Base-by-base conservation (phyloP, 2,797 vertebrate genomes). In the Siniperca undulata region DNA sequence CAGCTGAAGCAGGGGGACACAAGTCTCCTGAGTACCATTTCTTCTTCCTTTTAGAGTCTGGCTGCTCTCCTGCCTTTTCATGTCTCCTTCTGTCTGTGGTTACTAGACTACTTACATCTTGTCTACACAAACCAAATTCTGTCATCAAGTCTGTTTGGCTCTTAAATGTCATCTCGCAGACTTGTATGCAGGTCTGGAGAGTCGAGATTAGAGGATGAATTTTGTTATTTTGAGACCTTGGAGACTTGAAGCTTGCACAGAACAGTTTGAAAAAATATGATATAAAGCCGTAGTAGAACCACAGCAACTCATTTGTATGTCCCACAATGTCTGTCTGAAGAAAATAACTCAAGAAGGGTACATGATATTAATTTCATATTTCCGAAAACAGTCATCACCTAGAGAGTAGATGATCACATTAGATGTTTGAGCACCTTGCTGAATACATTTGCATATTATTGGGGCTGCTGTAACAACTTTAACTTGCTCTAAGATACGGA, bases 81-180 rank as follows among this genome's bases (percentile, higher is more conserved):
- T 81, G 73, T 74, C 34, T 74, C 62, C 38, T 19, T 77, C 46
- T 81, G 55, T 70, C 50, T 56, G 50, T 38, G 40, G 67, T 71
- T 70, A 42, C 42, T 9, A 17, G 72, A 70, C 82, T 70, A 55
- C 78, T 81, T 55, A 80, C 78, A 81, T 80, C 74, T 73, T 44
- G 50, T 82, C 80, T 61, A 30, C 79, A 86, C 80, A 67, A 67
- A 62, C 70, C 13, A 24, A 78, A 79, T 77, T 77, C 46, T 81
- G 81, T 84, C 50, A 86, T 82, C 58, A 76, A 36, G 77, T 75
- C 55, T 61, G 72, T 86, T 88, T 86, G 72, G 46, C 80, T 90
- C 36, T 82, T 62, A 64, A 70, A 82, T 70, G 76, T 70, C 42
- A 55, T 78, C 30, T 70, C 1, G 9, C 36, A 27, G 50, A 73